Evolutionary conservation across 2,113 vertebrate genomes (phyloP).

Genomic region (Canis aureus): DNA sequence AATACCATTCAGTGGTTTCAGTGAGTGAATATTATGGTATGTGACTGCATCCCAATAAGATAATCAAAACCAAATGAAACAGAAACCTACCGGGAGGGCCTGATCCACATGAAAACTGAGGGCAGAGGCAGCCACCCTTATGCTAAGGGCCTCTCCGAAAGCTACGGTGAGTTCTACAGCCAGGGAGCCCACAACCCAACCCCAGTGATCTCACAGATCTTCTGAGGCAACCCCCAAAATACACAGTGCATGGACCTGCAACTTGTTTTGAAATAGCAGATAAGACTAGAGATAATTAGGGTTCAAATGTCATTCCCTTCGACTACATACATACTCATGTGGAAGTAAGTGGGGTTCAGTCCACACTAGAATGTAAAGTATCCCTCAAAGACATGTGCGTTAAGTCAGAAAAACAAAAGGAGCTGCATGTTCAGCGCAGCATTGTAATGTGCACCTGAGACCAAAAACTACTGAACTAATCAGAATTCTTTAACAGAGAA

Average conservation of each 20-base stretch:
- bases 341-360: not conserved
- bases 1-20: not conserved
- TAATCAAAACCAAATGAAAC: not conserved
- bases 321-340: not conserved
- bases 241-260: not conserved
- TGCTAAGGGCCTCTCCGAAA: not conserved
- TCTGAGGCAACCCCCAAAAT: not conserved
- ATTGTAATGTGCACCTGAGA: not conserved
- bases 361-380: not conserved
- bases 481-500: not conserved
- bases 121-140: not conserved
- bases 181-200: not conserved
- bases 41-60: not conserved
- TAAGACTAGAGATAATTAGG: constrained; percentile 16
- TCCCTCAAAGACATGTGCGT: not conserved
- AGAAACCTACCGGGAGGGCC: not conserved
- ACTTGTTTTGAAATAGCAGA: not conserved
- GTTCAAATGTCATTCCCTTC: not conserved
- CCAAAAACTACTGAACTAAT: not conserved
- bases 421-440: not conserved
- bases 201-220: not conserved
- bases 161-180: accelerated
- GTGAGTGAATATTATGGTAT: not conserved
- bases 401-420: not conserved
- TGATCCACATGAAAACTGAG: not conserved